Evolutionary conservation across 2,888 invertebrate genomes (phyloP).

Genomic region (Sicus ferrugineus): DNA sequence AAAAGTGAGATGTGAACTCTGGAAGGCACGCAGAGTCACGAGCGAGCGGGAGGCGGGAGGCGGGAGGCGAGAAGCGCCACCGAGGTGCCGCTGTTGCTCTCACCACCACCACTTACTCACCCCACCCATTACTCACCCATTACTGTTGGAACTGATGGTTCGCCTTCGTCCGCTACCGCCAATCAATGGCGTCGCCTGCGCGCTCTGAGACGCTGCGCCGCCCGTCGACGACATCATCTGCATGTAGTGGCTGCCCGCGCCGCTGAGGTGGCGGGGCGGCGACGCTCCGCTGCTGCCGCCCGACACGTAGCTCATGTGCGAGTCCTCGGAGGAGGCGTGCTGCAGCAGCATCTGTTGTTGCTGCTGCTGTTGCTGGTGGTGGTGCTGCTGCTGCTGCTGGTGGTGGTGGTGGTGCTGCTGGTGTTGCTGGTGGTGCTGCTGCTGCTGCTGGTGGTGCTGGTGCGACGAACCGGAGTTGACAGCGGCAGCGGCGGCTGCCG

Average conservation of each 20-base stretch:
- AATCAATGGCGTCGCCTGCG: constrained; percentile 42
- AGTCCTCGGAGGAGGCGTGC: constrained; percentile 20
- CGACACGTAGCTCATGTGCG: constrained; percentile 32
- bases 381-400: constrained; percentile 22
- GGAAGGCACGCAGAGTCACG: no score
- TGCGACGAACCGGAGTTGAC: constrained; percentile 32
- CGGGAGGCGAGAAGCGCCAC: no score
- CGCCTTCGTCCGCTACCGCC: constrained; percentile 55
- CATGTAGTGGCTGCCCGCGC: constrained; percentile 49
- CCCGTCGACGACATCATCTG: constrained; percentile 49
- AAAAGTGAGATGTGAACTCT: no score
- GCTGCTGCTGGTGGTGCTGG: constrained; percentile 30
- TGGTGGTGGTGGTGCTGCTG: constrained; percentile 18
- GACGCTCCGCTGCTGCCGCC: constrained; percentile 36
- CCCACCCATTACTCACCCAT: constrained; percentile 55
- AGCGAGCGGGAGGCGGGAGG: no score
- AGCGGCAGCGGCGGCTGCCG: constrained; percentile 37
- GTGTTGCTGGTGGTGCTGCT: constrained; percentile 33
- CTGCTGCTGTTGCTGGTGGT: constrained; percentile 34
- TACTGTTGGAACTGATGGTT: constrained; percentile 64
- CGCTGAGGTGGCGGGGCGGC: constrained; percentile 42
- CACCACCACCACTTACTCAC: no score
- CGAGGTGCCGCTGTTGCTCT: no score
- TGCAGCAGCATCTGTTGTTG: constrained; percentile 11
- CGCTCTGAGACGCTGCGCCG: constrained; percentile 47